Conservation (phyloP, 2,888 invertebrate species). For the Caradrina kadenii region DNA sequence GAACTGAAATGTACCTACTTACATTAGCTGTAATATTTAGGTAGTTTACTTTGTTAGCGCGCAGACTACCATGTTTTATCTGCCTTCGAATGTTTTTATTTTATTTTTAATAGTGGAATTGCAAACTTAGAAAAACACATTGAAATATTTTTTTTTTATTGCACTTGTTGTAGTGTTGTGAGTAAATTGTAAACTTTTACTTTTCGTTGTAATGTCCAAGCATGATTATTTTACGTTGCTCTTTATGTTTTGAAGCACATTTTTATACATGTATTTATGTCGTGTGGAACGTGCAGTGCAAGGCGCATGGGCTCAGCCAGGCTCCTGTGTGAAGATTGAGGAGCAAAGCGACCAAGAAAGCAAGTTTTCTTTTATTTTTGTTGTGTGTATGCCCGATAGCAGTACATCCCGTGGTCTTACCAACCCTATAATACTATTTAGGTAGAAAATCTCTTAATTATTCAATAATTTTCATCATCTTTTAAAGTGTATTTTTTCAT, state of each 20-base stretch:
- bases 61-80: background rate
- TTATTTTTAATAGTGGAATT: background rate
- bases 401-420: background rate
- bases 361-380: slow-evolving; percentile 78
- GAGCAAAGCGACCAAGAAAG: slow-evolving; percentile 82
- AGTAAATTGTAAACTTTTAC: background rate
- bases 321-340: slow-evolving; percentile 75
- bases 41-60: background rate
- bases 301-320: slow-evolving; percentile 71
- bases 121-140: background rate
- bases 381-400: slow-evolving; percentile 49
- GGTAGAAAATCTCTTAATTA: too few species aligned
- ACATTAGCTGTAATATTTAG: background rate
- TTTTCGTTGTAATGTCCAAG: slow-evolving; percentile 4
- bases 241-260: slow-evolving; percentile 53
- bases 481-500: too few species aligned
- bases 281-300: slow-evolving; percentile 74
- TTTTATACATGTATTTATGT: slow-evolving; percentile 68
- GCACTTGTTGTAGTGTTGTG: slow-evolving; percentile 13
- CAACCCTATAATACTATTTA: too few species aligned
- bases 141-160: background rate
- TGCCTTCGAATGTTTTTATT: slow-evolving; percentile 13
- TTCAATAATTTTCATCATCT: too few species aligned
- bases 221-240: slow-evolving; percentile 57
- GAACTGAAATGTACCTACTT: background rate